Evolutionary conservation across 2,797 vertebrate species (phyloP).

Genomic region (Philypnodon macrostomus): DNA sequence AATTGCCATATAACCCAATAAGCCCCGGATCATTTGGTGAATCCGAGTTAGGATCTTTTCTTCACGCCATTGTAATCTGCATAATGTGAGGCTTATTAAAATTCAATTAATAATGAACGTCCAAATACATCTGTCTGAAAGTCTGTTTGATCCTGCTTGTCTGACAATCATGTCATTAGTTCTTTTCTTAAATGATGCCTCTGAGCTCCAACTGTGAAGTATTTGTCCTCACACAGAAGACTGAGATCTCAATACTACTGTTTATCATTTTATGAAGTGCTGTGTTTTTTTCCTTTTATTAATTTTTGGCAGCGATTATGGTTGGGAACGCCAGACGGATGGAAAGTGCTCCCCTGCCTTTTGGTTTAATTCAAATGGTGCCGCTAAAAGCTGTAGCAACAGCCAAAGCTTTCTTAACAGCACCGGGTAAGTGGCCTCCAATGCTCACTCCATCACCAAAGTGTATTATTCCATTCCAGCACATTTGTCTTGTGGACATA

Average conservation of each 20-base stretch:
- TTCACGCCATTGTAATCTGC: slow-evolving; percentile 54
- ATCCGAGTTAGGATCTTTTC: slow-evolving; percentile 52
- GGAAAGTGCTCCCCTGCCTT: slow-evolving; percentile 91
- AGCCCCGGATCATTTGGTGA: slow-evolving; percentile 40
- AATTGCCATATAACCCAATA: slow-evolving; percentile 34
- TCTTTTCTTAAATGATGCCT: slow-evolving; percentile 59
- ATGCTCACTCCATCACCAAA: slow-evolving; percentile 50
- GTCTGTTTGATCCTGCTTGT: slow-evolving; percentile 73
- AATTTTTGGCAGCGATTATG: slow-evolving; percentile 85
- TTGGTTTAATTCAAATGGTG: slow-evolving; percentile 88
- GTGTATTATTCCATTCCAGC: slow-evolving; percentile 40
- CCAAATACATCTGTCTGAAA: slow-evolving; percentile 68
- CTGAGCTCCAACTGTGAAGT: slow-evolving; percentile 28
- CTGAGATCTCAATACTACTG: slow-evolving; percentile 42
- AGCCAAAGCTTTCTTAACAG: slow-evolving; percentile 92
- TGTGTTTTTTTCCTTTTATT: slow-evolving; percentile 18
- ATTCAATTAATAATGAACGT: slow-evolving; percentile 76
- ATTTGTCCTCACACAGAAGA: slow-evolving; percentile 49
- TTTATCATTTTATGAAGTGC: slow-evolving; percentile 60
- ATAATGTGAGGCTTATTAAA: slow-evolving; percentile 74
- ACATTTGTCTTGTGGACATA: slow-evolving; percentile 44
- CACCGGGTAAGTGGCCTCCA: slow-evolving; percentile 85
- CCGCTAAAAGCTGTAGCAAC: slow-evolving; percentile 84
- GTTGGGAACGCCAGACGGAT: slow-evolving; percentile 87
- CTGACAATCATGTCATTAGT: slow-evolving; percentile 67